phyloP scores from a whole-genome alignment of 2,797 vertebrate species.

The Scolopax rusticola region DNA sequence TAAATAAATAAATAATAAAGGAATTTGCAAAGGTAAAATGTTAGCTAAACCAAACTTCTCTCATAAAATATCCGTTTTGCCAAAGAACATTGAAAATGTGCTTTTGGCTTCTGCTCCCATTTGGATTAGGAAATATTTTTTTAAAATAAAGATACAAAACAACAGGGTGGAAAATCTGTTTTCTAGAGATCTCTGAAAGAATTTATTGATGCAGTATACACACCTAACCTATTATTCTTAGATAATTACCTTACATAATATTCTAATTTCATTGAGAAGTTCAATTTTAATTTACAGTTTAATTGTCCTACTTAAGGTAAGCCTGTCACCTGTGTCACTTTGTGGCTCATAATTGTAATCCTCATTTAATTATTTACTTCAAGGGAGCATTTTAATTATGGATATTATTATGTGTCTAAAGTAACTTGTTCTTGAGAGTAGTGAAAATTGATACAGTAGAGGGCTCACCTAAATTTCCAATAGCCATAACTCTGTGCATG shows the following conservation, averaged over 20 bases:
- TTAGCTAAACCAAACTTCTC: not conserved
- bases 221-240: slow-evolving; percentile 16
- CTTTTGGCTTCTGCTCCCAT: not conserved
- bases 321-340: slow-evolving; percentile 38
- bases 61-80: not conserved
- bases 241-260: not conserved
- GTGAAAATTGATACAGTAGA: not conserved
- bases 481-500: fast-evolving
- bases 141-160: not conserved
- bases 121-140: not conserved
- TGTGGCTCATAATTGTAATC: slow-evolving; percentile 54
- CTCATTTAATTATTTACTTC: slow-evolving; percentile 75
- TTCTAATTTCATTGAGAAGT: not conserved
- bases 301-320: slow-evolving; percentile 60
- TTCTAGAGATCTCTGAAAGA: not conserved
- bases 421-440: not conserved
- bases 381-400: slow-evolving; percentile 63
- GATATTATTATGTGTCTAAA: slow-evolving; percentile 17
- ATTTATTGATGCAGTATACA: not conserved
- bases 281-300: slow-evolving; percentile 52
- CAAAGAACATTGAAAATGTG: not conserved
- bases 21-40: not conserved
- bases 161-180: not conserved
- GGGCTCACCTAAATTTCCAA: not conserved
- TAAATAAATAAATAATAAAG: too few species aligned